Evolutionary conservation across 2,113 vertebrate genomes (phyloP).

Genomic region (Clupea harengus): DNA sequence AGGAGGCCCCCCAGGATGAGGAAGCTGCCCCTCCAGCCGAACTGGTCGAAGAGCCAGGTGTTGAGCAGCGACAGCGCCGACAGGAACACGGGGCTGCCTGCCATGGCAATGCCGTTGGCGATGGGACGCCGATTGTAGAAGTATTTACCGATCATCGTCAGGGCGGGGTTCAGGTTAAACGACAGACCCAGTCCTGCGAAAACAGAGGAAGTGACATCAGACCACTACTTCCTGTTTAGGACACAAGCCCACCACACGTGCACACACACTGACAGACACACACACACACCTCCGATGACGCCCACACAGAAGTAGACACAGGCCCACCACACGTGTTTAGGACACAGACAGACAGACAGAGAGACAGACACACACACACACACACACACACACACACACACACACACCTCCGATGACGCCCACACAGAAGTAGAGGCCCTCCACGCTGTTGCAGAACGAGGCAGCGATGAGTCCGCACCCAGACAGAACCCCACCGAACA

Average conservation of each 20-base stretch:
- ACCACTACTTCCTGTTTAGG: not conserved
- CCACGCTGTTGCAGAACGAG: constrained; percentile 90
- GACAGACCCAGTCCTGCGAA: constrained; percentile 87
- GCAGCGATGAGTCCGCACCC: constrained; percentile 80
- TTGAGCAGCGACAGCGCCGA: constrained; percentile 90
- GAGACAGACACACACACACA: not conserved
- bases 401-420: constrained; percentile 90
- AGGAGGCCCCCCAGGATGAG: constrained; percentile 90
- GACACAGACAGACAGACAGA: not conserved
- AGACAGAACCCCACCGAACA: constrained; percentile 79
- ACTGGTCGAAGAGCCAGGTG: constrained; percentile 84
- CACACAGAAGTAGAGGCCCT: constrained; percentile 89
- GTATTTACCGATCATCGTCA: constrained; percentile 98
- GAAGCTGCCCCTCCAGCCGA: constrained; percentile 95
- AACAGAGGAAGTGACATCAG: not conserved
- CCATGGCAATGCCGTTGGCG: constrained; percentile 96
- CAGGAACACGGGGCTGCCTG: constrained; percentile 94
- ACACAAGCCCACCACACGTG: not conserved
- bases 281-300: constrained; percentile 85
- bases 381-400: not conserved
- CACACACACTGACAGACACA: not conserved
- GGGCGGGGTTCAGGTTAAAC: constrained; percentile 93
- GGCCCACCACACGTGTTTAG: constrained; percentile 80
- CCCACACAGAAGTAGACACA: constrained; percentile 95
- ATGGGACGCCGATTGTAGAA: constrained; percentile 90